Conservation (phyloP, 2,888 invertebrate species). For the Malacosoma neustria region DNA sequence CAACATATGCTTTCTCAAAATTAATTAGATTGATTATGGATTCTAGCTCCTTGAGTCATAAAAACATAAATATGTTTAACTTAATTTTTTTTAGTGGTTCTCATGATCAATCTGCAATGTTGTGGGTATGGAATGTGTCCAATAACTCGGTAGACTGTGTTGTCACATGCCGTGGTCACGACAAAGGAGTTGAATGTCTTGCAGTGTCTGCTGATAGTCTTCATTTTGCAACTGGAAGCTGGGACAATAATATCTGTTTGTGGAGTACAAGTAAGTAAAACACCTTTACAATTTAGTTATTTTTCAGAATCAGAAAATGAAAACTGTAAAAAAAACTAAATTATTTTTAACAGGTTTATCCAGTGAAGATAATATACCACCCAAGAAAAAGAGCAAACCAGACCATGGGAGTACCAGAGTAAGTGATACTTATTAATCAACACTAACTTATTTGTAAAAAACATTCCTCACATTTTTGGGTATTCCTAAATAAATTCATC, state of each 20-base stretch:
- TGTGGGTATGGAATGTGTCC: constrained; percentile 90
- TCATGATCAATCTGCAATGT: constrained; percentile 92
- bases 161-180: constrained; percentile 91
- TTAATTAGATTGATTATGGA: too few relatives aligned
- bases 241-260: constrained; percentile 93
- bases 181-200: constrained; percentile 92
- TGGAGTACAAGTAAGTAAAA: constrained; percentile 89
- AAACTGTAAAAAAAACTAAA: too few relatives aligned
- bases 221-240: constrained; percentile 87
- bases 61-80: too few relatives aligned
- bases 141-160: constrained; percentile 85
- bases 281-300: too few relatives aligned
- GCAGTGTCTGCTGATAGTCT: constrained; percentile 80
- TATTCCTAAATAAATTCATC: too few relatives aligned
- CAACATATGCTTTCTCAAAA: too few relatives aligned
- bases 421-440: too few relatives aligned
- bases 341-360: constrained; percentile 47
- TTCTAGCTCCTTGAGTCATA: too few relatives aligned
- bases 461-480: too few relatives aligned
- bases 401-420: constrained; percentile 76
- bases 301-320: too few relatives aligned
- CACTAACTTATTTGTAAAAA: too few relatives aligned
- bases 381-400: constrained; percentile 75
- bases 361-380: constrained; percentile 73
- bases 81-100: constrained; percentile 79